A percentile compares a stretch with the other conserved stretches of the same genome.
Conservation (phyloP, 1,140 invertebrate genomes). For the Thereuonema tuberculata region DNA sequence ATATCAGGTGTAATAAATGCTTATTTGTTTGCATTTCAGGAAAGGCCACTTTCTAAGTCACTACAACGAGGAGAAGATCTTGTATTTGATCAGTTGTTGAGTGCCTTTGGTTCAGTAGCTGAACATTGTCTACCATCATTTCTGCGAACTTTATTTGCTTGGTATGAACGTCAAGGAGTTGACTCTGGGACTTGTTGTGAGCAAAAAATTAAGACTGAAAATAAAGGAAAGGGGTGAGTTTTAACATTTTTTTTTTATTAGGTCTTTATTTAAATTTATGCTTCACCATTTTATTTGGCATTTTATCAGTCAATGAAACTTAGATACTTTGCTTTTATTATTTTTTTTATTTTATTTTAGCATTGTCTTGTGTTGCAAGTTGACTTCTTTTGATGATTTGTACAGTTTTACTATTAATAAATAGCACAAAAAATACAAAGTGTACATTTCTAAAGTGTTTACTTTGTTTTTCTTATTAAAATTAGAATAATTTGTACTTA, state of each 20-base stretch:
- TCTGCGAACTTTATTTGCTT: conserved; percentile 80
- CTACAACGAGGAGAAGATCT: conserved; percentile 87
- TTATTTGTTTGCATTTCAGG: conserved; percentile 37
- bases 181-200: conserved; percentile 26
- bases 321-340: too few species aligned
- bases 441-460: too few species aligned
- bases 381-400: too few species aligned
- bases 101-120: conserved; percentile 79
- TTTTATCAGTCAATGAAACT: too few species aligned
- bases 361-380: too few species aligned
- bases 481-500: too few species aligned
- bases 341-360: too few species aligned
- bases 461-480: too few species aligned
- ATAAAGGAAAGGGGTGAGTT: conserved; percentile 26
- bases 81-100: conserved; percentile 89
- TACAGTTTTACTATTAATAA: too few species aligned
- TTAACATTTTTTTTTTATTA: not conserved
- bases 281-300: not conserved
- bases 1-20: too few species aligned
- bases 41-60: conserved; percentile 81
- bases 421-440: too few species aligned
- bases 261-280: not conserved
- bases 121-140: conserved; percentile 96
- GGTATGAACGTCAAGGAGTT: conserved; percentile 83
- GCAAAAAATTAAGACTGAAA: conserved; percentile 17